These are phyloP conservation scores for Peromyscus maniculatus DNA, from an alignment of 2,113 vertebrate species.

Conservation along the genomic window DNA sequence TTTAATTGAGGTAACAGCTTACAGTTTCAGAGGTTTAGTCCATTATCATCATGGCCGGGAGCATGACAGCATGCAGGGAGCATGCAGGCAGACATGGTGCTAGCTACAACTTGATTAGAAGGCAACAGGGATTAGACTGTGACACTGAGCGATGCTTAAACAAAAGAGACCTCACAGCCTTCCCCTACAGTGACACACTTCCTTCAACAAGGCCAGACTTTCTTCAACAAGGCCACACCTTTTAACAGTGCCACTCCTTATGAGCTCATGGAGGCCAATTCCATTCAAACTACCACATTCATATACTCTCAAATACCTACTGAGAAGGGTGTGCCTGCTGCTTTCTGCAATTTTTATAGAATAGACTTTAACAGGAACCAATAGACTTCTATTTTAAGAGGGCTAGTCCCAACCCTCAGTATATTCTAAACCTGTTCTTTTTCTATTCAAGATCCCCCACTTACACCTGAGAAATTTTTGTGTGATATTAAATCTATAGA, in stretches of 20 bases:
- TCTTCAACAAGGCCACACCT: not conserved
- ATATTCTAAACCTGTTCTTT: not conserved
- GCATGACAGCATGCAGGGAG: not conserved
- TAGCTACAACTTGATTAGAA: not conserved
- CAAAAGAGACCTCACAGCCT: not conserved
- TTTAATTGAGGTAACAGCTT: not conserved
- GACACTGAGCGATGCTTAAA: not conserved
- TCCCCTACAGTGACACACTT: not conserved
- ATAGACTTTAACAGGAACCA: not conserved
- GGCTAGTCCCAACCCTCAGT: not conserved
- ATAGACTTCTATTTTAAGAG: not conserved
- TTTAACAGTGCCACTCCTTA: not conserved
- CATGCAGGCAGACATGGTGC: not conserved
- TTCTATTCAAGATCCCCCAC: not conserved
- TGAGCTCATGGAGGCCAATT: not conserved
- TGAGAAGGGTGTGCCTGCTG: not conserved
- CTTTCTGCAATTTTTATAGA: conserved; percentile 31
- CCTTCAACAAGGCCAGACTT: not conserved
- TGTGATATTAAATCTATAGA: not conserved
- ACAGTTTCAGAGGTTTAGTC: not conserved
- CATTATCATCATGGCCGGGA: not conserved
- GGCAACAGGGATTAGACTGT: not conserved
- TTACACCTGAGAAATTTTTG: not conserved
- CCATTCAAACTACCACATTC: not conserved
- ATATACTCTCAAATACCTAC: not conserved